phyloP scores from a whole-genome alignment of 2,888 invertebrate genomes.

The Thumatha senex region DNA sequence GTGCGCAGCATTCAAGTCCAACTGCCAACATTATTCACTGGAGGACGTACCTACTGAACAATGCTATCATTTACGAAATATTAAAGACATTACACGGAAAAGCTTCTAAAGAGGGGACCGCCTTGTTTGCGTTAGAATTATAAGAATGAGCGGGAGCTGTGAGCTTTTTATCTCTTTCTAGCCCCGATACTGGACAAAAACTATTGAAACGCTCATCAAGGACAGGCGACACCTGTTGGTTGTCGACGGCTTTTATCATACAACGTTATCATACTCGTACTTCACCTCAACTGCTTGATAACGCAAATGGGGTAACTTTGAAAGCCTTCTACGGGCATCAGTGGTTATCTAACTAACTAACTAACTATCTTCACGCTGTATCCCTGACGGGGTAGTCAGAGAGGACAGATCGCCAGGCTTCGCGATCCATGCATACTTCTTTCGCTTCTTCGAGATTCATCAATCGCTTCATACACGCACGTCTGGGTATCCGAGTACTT shows the following conservation, averaged over 20 bases:
- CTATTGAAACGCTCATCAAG: slow-evolving; percentile 56
- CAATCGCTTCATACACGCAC: no score
- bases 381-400: no score
- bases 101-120: slow-evolving; percentile 51
- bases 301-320: slow-evolving; percentile 22
- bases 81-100: slow-evolving; percentile 59
- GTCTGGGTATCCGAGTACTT: no score
- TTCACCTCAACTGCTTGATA: slow-evolving; percentile 27
- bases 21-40: slow-evolving; percentile 40
- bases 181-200: slow-evolving; percentile 52
- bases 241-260: slow-evolving; percentile 36
- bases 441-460: no score
- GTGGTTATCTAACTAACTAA: slow-evolving; percentile 5
- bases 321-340: not conserved
- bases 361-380: no score
- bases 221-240: slow-evolving; percentile 59
- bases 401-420: no score
- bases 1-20: slow-evolving; percentile 34
- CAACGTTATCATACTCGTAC: slow-evolving; percentile 9
- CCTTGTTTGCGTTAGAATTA: slow-evolving; percentile 45
- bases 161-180: slow-evolving; percentile 38
- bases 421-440: no score
- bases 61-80: slow-evolving; percentile 56
- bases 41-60: slow-evolving; percentile 33
- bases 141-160: slow-evolving; percentile 23